Conservation (phyloP, 2,888 invertebrate species). For the Eurytoma californica region DNA sequence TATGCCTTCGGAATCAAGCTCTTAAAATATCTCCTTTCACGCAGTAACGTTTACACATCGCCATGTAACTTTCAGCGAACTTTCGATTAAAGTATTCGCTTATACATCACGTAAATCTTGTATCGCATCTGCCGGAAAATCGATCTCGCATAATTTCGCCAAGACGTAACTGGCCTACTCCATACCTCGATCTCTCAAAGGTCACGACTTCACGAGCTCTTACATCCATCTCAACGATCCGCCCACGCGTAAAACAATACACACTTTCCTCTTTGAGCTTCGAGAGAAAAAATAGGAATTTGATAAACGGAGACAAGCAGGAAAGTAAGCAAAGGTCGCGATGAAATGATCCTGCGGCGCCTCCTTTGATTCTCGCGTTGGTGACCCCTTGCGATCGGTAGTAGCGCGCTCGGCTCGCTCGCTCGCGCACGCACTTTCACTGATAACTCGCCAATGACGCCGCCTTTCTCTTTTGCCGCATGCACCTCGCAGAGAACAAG, state of each 20-base stretch:
- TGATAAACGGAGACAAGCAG: too few species aligned
- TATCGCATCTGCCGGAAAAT: neutral
- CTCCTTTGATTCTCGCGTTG: slow-evolving; percentile 18
- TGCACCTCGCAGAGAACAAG: slow-evolving; percentile 82
- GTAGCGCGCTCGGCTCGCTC: neutral
- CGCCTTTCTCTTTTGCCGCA: slow-evolving; percentile 54
- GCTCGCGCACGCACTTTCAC: slow-evolving; percentile 47
- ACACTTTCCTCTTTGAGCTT: slow-evolving; percentile 28
- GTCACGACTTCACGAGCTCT: slow-evolving; percentile 24
- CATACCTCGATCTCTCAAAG: slow-evolving; percentile 3
- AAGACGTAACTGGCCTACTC: neutral
- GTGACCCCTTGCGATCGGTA: slow-evolving; percentile 33
- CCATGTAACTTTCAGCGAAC: slow-evolving; percentile 17
- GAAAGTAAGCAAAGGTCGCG: neutral
- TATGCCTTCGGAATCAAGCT: slow-evolving; percentile 30
- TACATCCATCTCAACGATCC: too few species aligned
- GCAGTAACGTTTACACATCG: slow-evolving; percentile 5
- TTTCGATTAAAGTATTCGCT: neutral
- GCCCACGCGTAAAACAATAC: slow-evolving; percentile 14
- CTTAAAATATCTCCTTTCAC: slow-evolving; percentile 45
- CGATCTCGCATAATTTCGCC: neutral
- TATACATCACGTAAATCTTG: neutral
- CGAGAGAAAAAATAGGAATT: neutral
- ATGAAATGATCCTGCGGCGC: neutral
- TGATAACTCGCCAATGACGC: slow-evolving; percentile 52